Percentiles rank a stretch among this genome's conserved stretches.
Evolutionary conservation across 1,140 invertebrate genomes (phyloP).

Genomic region (Euglossa dilemma): DNA sequence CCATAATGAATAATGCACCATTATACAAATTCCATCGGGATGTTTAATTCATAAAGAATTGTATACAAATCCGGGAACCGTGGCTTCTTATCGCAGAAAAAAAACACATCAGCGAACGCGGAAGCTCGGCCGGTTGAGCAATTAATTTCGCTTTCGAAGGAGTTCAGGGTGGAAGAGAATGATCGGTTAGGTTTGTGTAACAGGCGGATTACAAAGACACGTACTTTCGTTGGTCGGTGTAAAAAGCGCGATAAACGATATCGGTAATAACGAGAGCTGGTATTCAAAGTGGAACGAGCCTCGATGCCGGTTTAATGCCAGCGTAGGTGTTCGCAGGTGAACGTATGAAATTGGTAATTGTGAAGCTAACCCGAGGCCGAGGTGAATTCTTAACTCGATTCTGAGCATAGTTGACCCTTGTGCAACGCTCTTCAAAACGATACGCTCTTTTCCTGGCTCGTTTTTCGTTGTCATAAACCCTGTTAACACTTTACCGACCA

Average conservation of each 20-base stretch:
- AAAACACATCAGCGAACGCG: too few relatives aligned
- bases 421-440: background rate
- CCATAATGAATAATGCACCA: too few relatives aligned
- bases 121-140: background rate
- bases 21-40: too few relatives aligned
- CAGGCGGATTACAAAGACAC: background rate
- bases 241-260: background rate
- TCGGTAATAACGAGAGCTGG: background rate
- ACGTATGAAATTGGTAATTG: constrained; percentile 62
- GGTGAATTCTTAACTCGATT: constrained; percentile 3
- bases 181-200: background rate
- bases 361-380: too few relatives aligned
- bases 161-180: background rate
- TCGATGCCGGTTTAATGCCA: constrained; percentile 49
- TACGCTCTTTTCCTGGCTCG: background rate
- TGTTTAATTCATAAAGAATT: too few relatives aligned
- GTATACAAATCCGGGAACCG: too few relatives aligned
- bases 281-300: constrained; percentile 8
- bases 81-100: too few relatives aligned
- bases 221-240: background rate
- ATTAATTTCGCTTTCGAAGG: background rate
- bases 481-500: too few relatives aligned
- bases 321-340: constrained; percentile 59
- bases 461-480: background rate
- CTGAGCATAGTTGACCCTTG: background rate